Base-by-base conservation (phyloP, 2,888 invertebrate genomes). In the Dastarcus helophoroides region DNA sequence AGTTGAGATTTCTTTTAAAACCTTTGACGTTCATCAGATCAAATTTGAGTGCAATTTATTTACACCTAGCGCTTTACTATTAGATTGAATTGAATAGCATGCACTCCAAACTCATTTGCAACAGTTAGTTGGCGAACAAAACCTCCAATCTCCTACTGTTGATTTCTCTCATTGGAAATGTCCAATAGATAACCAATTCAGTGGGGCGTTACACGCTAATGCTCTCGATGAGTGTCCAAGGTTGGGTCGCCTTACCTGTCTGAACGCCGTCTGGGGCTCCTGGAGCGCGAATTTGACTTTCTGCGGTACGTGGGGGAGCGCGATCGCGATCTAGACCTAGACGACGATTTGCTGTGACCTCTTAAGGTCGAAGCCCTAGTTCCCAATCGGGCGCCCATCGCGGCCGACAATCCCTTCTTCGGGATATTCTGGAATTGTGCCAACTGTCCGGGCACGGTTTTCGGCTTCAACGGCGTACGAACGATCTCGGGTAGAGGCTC, bases 401-500 rank as follows among this genome's bases (percentile, higher is more conserved):
- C 67, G 28, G 68, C 67, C 22, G 73, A 73, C 16, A 74, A 57
- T 14, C 71, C 69, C 30, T 54, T 57, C 40, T 50, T 56, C 38
- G 45, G 50, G 59, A 64, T 48, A 44, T 71, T 75, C 54, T 76
- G 76, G 54, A 69, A 71, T 50, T 73, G 63, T 39, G 70, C 58
- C 46, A 76, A 54, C 43, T 69, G 59, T 41, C 73, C 68, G 40
- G 67, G 62, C 14, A 72, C 70, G 4, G 16, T 29, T 30, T 31
- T 31, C 3, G 73, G 73, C 32, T 73, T 68, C 50, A 76, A 64
- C 40, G 67, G 72, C 61, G 77, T 74, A 19, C 80, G 69, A 56
- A 84, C 83, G 31, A 84, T 81, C 60, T 79, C 84, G 22, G 95
- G 95, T 44, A 95, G 71, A 15, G 93, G 86, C 58, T 97, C 95